A percentile compares a stretch with the other conserved stretches of the same genome.
Evolutionary conservation across 1,140 invertebrate genomes (phyloP).

Genomic region (Psilanteris sp.): DNA sequence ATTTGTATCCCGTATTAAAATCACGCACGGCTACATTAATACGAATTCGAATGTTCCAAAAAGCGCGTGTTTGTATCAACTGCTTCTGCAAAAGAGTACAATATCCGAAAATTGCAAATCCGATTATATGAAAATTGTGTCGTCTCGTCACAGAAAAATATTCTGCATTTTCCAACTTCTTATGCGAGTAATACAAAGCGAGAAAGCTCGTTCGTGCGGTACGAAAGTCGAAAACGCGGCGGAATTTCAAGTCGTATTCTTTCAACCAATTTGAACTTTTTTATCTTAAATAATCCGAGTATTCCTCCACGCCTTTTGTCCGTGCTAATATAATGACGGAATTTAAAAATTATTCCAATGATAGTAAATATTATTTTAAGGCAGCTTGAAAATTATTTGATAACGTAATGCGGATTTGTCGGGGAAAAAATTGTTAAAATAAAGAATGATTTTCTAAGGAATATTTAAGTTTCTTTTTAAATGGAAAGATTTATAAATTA

Average conservation of each 20-base stretch:
- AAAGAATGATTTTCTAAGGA: too few species aligned
- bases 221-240: conserved; percentile 38
- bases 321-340: neutral
- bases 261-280: too few species aligned
- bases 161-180: conserved; percentile 49
- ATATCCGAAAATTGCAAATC: conserved; percentile 61
- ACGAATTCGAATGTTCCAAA: conserved; percentile 17
- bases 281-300: too few species aligned
- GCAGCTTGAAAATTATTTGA: too few species aligned
- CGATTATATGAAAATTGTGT: conserved; percentile 58
- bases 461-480: too few species aligned
- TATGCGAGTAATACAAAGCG: conserved; percentile 45
- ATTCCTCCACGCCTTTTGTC: too few species aligned
- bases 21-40: conserved; percentile 39
- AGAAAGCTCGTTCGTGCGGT: conserved; percentile 67
- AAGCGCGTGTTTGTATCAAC: conserved; percentile 37
- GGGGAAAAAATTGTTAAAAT: too few species aligned
- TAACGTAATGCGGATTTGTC: too few species aligned
- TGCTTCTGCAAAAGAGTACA: conserved; percentile 11
- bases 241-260: conserved; percentile 69
- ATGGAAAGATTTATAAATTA: too few species aligned
- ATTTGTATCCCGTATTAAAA: too few species aligned
- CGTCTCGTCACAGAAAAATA: conserved; percentile 52
- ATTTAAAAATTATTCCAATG: conserved; percentile 17
- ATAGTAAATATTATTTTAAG: conserved; percentile 9